These are phyloP conservation scores for Megastigmus dorsalis DNA, from an alignment of 2,888 invertebrate genomes.

Conservation along the genomic window DNA sequence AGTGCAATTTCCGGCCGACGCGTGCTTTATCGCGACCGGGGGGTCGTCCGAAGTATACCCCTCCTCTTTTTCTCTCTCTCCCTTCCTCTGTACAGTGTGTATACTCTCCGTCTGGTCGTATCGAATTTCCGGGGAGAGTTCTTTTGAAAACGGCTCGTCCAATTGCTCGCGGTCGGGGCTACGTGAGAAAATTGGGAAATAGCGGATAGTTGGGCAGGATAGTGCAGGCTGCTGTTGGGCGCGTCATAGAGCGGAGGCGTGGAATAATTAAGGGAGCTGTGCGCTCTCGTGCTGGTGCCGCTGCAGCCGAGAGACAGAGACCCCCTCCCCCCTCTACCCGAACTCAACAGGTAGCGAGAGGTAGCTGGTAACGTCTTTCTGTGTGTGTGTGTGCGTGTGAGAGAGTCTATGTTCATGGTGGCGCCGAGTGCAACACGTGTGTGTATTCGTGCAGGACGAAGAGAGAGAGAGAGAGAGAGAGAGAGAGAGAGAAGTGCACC, in stretches of 20 bases:
- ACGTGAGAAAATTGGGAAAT: conserved; percentile 45
- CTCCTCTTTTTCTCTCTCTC: conserved; percentile 5
- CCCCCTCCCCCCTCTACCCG: too few species aligned
- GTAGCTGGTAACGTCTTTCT: too few species aligned
- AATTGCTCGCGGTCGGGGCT: too few species aligned
- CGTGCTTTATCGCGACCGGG: neutral
- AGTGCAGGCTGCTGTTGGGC: neutral
- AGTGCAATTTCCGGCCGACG: conserved; percentile 42
- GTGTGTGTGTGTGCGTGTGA: conserved; percentile 2
- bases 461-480: neutral
- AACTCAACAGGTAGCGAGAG: conserved; percentile 40
- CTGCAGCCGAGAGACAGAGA: too few species aligned
- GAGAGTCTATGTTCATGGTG: neutral
- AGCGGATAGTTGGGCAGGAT: conserved; percentile 4
- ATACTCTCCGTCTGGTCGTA: neutral
- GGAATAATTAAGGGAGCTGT: conserved; percentile 47
- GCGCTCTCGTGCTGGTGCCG: too few species aligned
- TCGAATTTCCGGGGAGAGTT: conserved; percentile 16
- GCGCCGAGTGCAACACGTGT: neutral
- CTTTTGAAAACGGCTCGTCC: conserved; percentile 9
- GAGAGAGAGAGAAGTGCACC: too few species aligned
- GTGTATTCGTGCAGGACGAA: neutral
- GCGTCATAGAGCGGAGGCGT: too few species aligned
- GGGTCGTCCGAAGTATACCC: too few species aligned
- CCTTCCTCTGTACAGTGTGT: neutral